Evolutionary conservation across 2,797 vertebrate genomes (phyloP), one percentile per base, ranked within the genome.

Genomic region (Eurystomus glaucurus): DNA sequence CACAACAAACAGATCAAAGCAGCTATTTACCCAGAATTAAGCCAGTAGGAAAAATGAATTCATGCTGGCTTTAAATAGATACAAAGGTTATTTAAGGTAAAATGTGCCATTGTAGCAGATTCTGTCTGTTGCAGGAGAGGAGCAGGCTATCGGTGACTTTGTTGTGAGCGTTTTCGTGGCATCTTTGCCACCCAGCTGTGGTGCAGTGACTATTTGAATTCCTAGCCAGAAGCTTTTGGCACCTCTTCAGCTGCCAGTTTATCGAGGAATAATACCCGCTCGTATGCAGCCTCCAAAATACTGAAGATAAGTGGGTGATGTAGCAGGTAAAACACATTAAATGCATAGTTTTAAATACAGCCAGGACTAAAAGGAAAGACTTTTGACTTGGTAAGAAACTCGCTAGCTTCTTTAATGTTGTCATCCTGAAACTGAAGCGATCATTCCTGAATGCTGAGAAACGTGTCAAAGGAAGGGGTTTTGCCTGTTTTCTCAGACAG

Each of bases 391-490:
- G 39, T 91, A 85, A 91, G 93, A 95, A 95, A 78, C n/a, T 29
- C 13, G 13, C 52, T 77, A 46, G 41, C 22, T 80, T 55, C 93
- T 96, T 95, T 92, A 80, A 90, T 86, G 61, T 94, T 95, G 89
- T 97, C 96, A 97, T 96, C 95, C 84, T 93, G 97, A 96, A 97
- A 97, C 86, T 65, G 68, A 93, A 91, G 71, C 45, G 72, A 26
- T 88, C 75, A 97, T 97, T 97, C 97, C 96, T 91, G 70, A 88
- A 61, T 84, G 84, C 95, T 85, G 81, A 95, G 97, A 97, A 97
- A 80, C 13, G 2, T 97, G 93, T 97, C 86, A 80, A 89, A 95
- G 91, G 91, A 93, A 92, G 78, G 91, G 64, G 78, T 55, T 95
- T 93, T 94, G 89, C 84, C 87, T 94, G 10, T 92, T 95, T 94